Evolutionary conservation across 2,888 invertebrate species (phyloP).

Genomic region (Luperina nickerlii): DNA sequence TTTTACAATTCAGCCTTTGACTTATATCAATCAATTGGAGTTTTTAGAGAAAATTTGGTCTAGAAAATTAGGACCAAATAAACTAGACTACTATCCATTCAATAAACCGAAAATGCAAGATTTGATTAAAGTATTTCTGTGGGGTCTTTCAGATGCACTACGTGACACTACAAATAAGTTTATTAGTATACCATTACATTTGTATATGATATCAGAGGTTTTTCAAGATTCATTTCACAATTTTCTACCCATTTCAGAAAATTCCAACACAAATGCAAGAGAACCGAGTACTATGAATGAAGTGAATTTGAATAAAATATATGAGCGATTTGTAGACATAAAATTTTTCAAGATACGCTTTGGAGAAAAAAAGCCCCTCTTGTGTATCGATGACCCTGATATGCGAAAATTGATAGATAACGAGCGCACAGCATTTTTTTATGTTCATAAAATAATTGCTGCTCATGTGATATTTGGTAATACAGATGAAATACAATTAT

Average conservation of each 20-base stretch:
- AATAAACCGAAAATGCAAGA: slow-evolving; percentile 12
- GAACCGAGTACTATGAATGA: not conserved
- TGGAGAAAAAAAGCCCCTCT: slow-evolving; percentile 54
- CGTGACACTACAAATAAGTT: slow-evolving; percentile 31
- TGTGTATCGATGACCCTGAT: slow-evolving; percentile 49
- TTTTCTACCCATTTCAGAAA: slow-evolving; percentile 4
- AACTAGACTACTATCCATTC: not conserved
- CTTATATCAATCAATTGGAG: slow-evolving; percentile 34
- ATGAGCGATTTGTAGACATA: slow-evolving; percentile 46
- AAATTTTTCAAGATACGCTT: slow-evolving; percentile 60
- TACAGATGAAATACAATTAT: slow-evolving; percentile 16
- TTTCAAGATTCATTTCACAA: slow-evolving; percentile 34
- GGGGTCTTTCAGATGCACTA: slow-evolving; percentile 12
- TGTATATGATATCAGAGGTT: slow-evolving; percentile 55
- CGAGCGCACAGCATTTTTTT: slow-evolving; percentile 32
- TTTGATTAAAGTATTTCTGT: slow-evolving; percentile 12
- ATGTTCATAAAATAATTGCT: slow-evolving; percentile 45
- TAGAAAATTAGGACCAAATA: not conserved
- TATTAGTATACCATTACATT: slow-evolving; percentile 54
- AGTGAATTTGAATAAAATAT: slow-evolving; percentile 39
- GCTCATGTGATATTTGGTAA: slow-evolving; percentile 43
- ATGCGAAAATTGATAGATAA: slow-evolving; percentile 44
- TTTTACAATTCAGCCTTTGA: slow-evolving; percentile 47
- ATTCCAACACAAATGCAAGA: not conserved
- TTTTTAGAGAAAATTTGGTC: slow-evolving; percentile 47